Evolutionary conservation across 2,113 vertebrate species (phyloP).

Genomic region (Nematolebias whitei): DNA sequence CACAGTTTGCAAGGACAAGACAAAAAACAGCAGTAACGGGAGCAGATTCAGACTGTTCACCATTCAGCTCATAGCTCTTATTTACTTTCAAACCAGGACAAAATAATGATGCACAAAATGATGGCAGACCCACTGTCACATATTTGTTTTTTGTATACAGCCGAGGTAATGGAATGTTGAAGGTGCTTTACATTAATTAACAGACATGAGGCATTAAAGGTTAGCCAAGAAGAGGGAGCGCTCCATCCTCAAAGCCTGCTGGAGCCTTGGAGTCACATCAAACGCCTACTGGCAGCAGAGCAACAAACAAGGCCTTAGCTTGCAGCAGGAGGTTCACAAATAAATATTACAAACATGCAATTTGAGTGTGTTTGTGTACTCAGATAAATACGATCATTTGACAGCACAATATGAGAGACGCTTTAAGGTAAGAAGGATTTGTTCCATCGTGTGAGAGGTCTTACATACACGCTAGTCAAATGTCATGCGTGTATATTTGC

Average conservation of each 20-base stretch:
- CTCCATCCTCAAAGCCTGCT: slow-evolving; percentile 69
- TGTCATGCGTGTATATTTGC: slow-evolving; percentile 21
- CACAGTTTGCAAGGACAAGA: slow-evolving; percentile 23
- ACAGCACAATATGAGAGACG: slow-evolving; percentile 10
- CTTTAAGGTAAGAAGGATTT: slow-evolving; percentile 8
- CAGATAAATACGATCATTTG: neutral
- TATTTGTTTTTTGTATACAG: slow-evolving; percentile 8
- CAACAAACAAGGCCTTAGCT: slow-evolving; percentile 43
- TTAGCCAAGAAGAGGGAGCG: slow-evolving; percentile 62
- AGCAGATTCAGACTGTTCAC: neutral
- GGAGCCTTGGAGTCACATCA: slow-evolving; percentile 70
- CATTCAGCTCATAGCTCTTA: slow-evolving; percentile 12
- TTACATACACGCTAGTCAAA: neutral
- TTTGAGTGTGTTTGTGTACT: slow-evolving; percentile 5
- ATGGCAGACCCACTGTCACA: slow-evolving; percentile 15
- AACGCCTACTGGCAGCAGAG: slow-evolving; percentile 49
- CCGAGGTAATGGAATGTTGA: slow-evolving; percentile 33
- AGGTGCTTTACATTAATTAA: slow-evolving; percentile 58
- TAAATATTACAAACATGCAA: slow-evolving; percentile 24
- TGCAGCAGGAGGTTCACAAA: slow-evolving; percentile 29
- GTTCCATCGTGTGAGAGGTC: slow-evolving; percentile 25
- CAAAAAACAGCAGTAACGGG: slow-evolving; percentile 24
- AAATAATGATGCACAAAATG: slow-evolving; percentile 13
- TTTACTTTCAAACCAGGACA: slow-evolving; percentile 6
- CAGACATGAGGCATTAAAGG: slow-evolving; percentile 60